Conservation (phyloP, 2,113 vertebrate species). For the Lynx canadensis region DNA sequence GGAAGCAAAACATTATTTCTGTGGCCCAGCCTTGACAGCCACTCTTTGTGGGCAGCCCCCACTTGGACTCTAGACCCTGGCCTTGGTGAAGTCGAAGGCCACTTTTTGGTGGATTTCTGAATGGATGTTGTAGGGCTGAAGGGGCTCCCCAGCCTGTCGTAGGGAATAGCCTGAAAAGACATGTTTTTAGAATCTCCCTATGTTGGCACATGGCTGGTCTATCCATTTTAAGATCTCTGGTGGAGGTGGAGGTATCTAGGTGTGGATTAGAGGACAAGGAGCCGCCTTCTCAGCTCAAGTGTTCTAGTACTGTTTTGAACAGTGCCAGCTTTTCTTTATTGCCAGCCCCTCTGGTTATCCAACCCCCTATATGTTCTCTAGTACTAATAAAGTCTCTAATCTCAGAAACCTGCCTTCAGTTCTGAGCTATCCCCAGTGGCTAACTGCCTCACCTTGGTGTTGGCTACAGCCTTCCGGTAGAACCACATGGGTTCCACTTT, state of each 20-base stretch:
- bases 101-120: not conserved
- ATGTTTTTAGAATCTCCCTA: not conserved
- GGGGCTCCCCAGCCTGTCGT: not conserved
- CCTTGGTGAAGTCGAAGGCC: not conserved
- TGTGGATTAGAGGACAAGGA: not conserved
- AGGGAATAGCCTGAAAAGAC: not conserved
- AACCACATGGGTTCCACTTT: not conserved
- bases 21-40: not conserved
- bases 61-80: not conserved
- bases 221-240: constrained; percentile 21
- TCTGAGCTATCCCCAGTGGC: not conserved
- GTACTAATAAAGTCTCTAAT: not conserved
- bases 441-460: not conserved
- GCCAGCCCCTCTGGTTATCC: not conserved
- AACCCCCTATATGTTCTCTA: not conserved
- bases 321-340: constrained; percentile 2
- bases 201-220: not conserved
- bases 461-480: not conserved
- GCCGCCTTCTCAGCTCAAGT: not conserved
- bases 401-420: not conserved
- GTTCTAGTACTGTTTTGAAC: not conserved
- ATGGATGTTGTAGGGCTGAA: not conserved
- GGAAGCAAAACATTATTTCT: constrained; percentile 13
- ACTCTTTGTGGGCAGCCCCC: not conserved
- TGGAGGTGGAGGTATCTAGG: not conserved